Percentiles rank a stretch among this genome's conserved stretches.
These are phyloP conservation scores for Sarcoramphus papa DNA, from an alignment of 2,797 vertebrate genomes.

Conservation along the genomic window DNA sequence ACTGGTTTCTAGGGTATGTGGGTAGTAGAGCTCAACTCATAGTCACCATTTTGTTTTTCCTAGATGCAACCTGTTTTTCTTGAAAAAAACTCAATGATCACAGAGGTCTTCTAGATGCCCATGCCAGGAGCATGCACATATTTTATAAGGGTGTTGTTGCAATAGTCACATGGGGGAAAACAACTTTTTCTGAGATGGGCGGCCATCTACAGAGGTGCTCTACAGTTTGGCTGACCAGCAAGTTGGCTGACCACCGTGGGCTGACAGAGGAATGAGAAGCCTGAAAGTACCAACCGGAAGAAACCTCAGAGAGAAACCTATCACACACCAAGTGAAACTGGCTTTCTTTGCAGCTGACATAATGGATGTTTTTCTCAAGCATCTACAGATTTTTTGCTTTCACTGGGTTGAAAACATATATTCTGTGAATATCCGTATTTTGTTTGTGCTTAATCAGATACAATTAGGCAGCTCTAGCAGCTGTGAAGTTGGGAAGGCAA, in stretches of 20 bases:
- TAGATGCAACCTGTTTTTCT: background rate
- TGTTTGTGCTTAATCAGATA: background rate
- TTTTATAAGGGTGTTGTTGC: background rate
- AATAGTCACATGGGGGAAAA: background rate
- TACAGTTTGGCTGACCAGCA: background rate
- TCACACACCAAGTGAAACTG: background rate
- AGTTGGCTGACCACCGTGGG: too few species aligned
- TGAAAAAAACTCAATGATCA: background rate
- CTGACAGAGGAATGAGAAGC: background rate
- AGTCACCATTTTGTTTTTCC: background rate
- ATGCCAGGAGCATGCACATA: rapidly evolving
- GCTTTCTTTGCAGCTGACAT: background rate
- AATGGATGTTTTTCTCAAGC: background rate
- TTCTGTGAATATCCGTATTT: background rate
- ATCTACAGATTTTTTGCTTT: background rate
- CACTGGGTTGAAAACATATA: background rate
- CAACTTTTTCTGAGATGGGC: background rate
- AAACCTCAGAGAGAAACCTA: background rate
- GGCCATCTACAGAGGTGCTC: background rate
- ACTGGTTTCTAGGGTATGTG: rapidly evolving
- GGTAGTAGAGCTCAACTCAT: background rate
- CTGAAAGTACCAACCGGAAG: background rate
- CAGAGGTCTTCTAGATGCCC: background rate
- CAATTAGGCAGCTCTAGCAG: background rate
- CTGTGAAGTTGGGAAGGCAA: background rate